Percentiles rank a stretch among this genome's conserved stretches.
Evolutionary conservation across 2,797 vertebrate genomes (phyloP).

Genomic region (Siniperca undulata): DNA sequence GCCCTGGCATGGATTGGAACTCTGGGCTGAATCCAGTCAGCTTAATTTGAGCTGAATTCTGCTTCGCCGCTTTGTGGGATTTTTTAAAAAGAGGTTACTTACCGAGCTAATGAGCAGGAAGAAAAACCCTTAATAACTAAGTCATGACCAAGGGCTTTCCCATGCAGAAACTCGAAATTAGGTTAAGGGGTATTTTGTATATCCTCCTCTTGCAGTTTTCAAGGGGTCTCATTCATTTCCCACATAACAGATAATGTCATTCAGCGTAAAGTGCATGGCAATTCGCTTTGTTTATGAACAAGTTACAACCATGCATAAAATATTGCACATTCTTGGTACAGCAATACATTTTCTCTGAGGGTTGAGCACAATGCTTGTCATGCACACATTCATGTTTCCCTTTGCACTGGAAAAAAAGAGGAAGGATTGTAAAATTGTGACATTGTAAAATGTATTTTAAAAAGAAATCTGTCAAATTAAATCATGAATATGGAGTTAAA

Average conservation of each 20-base stretch:
- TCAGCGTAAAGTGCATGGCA: conserved; percentile 68
- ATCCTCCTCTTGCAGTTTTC: conserved; percentile 70
- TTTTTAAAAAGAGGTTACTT: conserved; percentile 74
- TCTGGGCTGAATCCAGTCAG: conserved; percentile 71
- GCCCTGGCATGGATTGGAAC: conserved; percentile 69
- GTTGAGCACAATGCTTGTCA: conserved; percentile 82
- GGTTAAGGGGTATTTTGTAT: conserved; percentile 52
- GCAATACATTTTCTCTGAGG: conserved; percentile 66
- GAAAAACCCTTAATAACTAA: conserved; percentile 60
- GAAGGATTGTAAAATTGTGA: conserved; percentile 59
- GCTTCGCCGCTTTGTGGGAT: conserved; percentile 47
- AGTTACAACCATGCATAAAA: conserved; percentile 80
- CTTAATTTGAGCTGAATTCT: conserved; percentile 73
- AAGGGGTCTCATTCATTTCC: conserved; percentile 68
- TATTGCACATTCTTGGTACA: conserved; percentile 71
- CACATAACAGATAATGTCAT: conserved; percentile 71
- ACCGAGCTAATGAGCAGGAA: conserved; percentile 77
- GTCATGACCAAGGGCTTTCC: conserved; percentile 62
- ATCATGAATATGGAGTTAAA: conserved; percentile 62
- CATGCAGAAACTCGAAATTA: conserved; percentile 48
- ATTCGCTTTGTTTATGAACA: conserved; percentile 68
- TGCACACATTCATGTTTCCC: conserved; percentile 85
- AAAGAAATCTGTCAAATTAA: conserved; percentile 72
- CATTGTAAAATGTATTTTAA: conserved; percentile 52
- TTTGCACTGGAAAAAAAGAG: conserved; percentile 47